These are phyloP conservation scores for Mongoloraphidia duomilia DNA, from an alignment of 2,888 invertebrate species.

Conservation along the genomic window DNA sequence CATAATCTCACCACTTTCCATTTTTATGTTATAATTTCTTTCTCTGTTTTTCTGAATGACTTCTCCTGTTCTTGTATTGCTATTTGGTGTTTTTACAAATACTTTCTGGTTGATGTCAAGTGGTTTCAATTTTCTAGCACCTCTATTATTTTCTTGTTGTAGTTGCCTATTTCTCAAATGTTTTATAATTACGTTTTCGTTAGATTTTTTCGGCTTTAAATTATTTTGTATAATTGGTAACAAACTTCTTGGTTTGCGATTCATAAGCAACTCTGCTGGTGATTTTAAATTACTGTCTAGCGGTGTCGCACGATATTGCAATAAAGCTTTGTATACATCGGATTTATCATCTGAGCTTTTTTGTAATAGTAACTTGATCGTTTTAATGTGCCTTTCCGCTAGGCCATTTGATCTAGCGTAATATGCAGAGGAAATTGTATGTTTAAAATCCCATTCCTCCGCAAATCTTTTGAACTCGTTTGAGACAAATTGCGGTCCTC, in stretches of 20 bases:
- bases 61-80: too few relatives aligned
- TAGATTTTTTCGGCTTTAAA: too few relatives aligned
- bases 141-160: too few relatives aligned
- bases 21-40: too few relatives aligned
- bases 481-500: not conserved
- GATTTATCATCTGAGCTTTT: not conserved
- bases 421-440: constrained; percentile 5
- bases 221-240: too few relatives aligned
- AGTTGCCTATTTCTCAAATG: too few relatives aligned
- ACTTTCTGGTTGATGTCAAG: too few relatives aligned
- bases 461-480: constrained; percentile 8
- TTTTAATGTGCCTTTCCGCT: constrained; percentile 10
- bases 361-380: constrained; percentile 8
- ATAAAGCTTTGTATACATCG: not conserved
- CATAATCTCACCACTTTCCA: too few relatives aligned
- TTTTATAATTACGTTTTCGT: too few relatives aligned
- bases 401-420: constrained; percentile 9
- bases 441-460: constrained; percentile 9
- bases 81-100: too few relatives aligned
- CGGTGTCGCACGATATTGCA: constrained; percentile 1
- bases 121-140: too few relatives aligned
- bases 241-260: not conserved
- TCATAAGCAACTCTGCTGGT: not conserved
- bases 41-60: too few relatives aligned
- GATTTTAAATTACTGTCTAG: not conserved